Percentiles rank a stretch among this genome's conserved stretches.
These are phyloP conservation scores for Campoletis sonorensis DNA, from an alignment of 1,140 invertebrate species.

Conservation along the genomic window DNA sequence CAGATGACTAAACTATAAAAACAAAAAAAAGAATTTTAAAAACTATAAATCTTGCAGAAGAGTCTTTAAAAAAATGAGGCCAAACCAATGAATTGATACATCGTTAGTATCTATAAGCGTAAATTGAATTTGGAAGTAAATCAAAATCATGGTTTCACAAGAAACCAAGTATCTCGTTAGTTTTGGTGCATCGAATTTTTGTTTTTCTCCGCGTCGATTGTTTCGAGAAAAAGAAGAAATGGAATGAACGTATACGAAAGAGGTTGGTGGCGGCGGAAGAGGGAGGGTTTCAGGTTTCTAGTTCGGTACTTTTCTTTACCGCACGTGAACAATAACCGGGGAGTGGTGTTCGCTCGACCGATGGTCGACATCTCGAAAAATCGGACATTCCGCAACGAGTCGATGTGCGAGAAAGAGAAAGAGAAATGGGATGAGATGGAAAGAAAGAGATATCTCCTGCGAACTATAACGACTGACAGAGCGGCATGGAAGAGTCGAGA, in stretches of 20 bases:
- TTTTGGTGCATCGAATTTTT: neutral
- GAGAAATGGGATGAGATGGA: neutral
- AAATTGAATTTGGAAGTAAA: no score
- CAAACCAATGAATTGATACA: no score
- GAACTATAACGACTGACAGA: conserved; percentile 20
- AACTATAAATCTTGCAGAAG: no score
- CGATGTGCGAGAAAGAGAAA: neutral
- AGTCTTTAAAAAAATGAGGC: no score
- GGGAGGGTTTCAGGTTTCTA: neutral
- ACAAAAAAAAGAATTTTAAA: no score
- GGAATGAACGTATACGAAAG: neutral
- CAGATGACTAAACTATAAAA: no score
- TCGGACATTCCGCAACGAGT: conserved; percentile 34
- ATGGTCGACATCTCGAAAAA: conserved; percentile 34
- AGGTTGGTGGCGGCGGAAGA: neutral
- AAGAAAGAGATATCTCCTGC: conserved; percentile 20
- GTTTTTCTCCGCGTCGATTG: no score
- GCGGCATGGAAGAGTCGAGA: neutral
- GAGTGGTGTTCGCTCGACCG: conserved; percentile 10
- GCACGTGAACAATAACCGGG: conserved; percentile 26
- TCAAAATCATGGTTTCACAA: no score
- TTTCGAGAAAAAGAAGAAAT: neutral
- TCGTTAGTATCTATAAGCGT: no score
- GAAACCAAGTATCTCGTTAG: neutral
- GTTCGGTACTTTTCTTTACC: conserved; percentile 15